A percentile compares a stretch with the other conserved stretches of the same genome.
Conservation (phyloP, 2,797 vertebrate genomes). For the Chaetodon trifasciatus region DNA sequence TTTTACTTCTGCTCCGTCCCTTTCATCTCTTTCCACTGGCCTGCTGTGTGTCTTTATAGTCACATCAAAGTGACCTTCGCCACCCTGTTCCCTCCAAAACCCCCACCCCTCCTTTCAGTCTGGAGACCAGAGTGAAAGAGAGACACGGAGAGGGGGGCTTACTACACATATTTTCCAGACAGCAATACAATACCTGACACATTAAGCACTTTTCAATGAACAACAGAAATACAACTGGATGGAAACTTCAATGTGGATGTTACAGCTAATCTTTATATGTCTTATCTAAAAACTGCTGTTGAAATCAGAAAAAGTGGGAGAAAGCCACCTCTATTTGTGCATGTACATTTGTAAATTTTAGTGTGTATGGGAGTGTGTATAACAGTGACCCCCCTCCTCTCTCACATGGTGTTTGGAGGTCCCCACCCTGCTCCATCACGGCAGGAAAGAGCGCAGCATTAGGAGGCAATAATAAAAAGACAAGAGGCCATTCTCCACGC, state of each 20-base stretch:
- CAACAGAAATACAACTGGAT: constrained; percentile 9
- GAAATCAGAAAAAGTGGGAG: neutral
- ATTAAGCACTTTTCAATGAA: constrained; percentile 47
- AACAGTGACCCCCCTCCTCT: accelerated
- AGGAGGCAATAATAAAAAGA: constrained; percentile 67
- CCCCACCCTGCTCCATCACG: constrained; percentile 21
- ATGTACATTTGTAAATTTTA: constrained; percentile 6
- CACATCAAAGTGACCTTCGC: constrained; percentile 83
- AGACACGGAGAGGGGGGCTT: constrained; percentile 18
- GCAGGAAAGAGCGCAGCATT: constrained; percentile 52
- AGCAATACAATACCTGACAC: constrained; percentile 54
- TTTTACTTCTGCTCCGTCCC: constrained; percentile 66
- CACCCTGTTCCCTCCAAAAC: constrained; percentile 57
- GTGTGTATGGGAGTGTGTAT: neutral
- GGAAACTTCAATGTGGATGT: constrained; percentile 14
- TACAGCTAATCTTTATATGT: neutral
- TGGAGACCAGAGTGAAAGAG: constrained; percentile 35
- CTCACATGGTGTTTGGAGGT: constrained; percentile 2
- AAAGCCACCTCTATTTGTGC: constrained; percentile 1
- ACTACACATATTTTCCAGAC: constrained; percentile 58
- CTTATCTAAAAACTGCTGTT: neutral
- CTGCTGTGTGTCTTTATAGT: constrained; percentile 79
- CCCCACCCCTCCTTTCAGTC: constrained; percentile 55
- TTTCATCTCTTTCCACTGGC: constrained; percentile 79
- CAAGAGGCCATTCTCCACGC: constrained; percentile 72